Evolutionary conservation across 1,140 invertebrate genomes (phyloP), one percentile per base, ranked within the genome.

Genomic region (Saxidomus purpurata): DNA sequence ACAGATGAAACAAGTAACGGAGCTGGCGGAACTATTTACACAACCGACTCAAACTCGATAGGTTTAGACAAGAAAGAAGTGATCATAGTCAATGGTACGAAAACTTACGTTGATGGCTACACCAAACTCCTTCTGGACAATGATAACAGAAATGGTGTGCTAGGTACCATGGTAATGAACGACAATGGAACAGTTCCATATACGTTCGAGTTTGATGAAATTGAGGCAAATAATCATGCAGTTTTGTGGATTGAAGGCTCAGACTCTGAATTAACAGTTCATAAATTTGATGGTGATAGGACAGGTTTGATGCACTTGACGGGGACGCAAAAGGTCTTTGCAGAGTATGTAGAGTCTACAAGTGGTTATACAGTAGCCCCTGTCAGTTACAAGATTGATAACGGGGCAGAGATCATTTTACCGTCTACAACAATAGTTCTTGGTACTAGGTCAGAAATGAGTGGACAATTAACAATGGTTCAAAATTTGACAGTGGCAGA

Each of bases 361-460:
- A 91, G 91, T 55, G 93, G 93, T 15, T 94, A 93, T 76, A 93
- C 93, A 25, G 92, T 94, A 17, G 93, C 93, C n/a, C 93, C 93
- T 31, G 93, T 94, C 61, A 94, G 93, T 69, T 94, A 93, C 79
- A 90, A 86, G 49, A 90, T 93, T 52, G 93, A 94, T 34, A 28
- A 71, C 36, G 90, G 84, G 15, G 85, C 92, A 19, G 93, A 93
- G 49, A 91, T 94, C 31, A 81, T 92, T 28, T 82, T 93, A 15
- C 93, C 93, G 11, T 93, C 93, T 22, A 93, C 93, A 9, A 92
- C 93, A 15, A 91, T 93, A 40, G 76, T 94, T 89, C 89, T 94
- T n/a, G 93, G 93, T 3, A 94, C 93, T 15, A 82, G 93, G 38
- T 92, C 90, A 34, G 87, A 91, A n/a, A 87, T 93, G 49, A 87